Evolutionary conservation across 1,140 invertebrate species (phyloP).

Genomic region (Centruroides vittatus): DNA sequence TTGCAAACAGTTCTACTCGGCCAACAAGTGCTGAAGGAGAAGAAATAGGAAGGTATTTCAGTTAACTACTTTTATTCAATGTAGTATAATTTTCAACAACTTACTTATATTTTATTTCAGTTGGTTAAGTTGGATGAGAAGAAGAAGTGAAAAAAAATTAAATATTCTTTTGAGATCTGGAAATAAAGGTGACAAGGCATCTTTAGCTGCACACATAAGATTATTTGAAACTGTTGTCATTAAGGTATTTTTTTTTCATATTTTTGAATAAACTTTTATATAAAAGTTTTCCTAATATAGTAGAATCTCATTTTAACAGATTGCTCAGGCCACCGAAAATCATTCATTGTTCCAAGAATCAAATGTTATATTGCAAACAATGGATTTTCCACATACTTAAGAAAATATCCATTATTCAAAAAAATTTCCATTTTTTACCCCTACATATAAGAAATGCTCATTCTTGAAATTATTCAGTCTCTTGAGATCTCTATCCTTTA

Average conservation of each 20-base stretch:
- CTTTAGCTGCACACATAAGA: slow-evolving; percentile 61
- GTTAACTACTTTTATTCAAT: slow-evolving; percentile 1
- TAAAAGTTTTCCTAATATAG: too few relatives aligned
- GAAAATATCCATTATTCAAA: too few relatives aligned
- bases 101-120: slow-evolving; percentile 17
- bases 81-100: too few relatives aligned
- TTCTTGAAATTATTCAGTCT: too few relatives aligned
- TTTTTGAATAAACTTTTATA: too few relatives aligned
- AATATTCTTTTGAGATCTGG: slow-evolving; percentile 29
- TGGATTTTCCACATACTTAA: too few relatives aligned
- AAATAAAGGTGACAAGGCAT: slow-evolving; percentile 32
- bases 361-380: neutral
- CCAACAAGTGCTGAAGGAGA: slow-evolving; percentile 2
- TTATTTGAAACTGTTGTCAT: slow-evolving; percentile 83
- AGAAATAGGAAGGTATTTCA: neutral
- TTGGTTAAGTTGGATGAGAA: slow-evolving; percentile 28
- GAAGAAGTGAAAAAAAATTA: slow-evolving; percentile 28
- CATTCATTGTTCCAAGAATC: too few relatives aligned
- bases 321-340: too few relatives aligned
- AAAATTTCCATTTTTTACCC: too few relatives aligned
- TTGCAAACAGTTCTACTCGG: slow-evolving; percentile 18
- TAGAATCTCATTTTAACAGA: too few relatives aligned
- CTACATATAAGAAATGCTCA: too few relatives aligned
- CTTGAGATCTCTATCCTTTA: neutral
- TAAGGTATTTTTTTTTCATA: slow-evolving; percentile 34